Evolutionary conservation across 2,797 vertebrate genomes (phyloP).

Genomic region (Mormyrus proboscirostris): DNA sequence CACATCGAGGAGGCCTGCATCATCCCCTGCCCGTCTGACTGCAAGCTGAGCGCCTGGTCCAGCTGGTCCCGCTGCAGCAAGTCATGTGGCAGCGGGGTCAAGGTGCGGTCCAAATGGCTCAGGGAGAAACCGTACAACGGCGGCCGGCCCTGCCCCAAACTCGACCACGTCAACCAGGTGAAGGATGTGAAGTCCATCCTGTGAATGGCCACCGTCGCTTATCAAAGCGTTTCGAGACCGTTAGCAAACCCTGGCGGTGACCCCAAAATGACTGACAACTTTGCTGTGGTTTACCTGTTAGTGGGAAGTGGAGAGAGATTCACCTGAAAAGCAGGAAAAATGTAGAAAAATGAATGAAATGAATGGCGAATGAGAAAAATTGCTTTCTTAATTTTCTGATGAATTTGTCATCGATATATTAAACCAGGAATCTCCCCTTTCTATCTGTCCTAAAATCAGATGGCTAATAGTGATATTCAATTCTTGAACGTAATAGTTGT

Average conservation of each 20-base stretch:
- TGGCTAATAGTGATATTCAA: neutral
- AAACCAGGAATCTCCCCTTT: neutral
- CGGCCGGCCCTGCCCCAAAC: slow-evolving; percentile 89
- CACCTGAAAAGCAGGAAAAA: neutral
- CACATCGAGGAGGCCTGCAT: slow-evolving; percentile 98
- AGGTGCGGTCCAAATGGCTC: slow-evolving; percentile 96
- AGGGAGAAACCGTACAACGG: slow-evolving; percentile 96
- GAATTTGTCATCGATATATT: neutral
- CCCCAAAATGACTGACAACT: neutral
- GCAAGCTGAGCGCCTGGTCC: slow-evolving; percentile 97
- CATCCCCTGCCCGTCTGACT: slow-evolving; percentile 93
- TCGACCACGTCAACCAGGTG: slow-evolving; percentile 96
- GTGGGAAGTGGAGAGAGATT: neutral
- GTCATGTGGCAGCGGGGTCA: slow-evolving; percentile 93
- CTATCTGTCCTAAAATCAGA: neutral
- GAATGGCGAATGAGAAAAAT: neutral
- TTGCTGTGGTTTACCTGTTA: neutral
- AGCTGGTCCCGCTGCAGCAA: slow-evolving; percentile 98
- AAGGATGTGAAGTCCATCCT: slow-evolving; percentile 16
- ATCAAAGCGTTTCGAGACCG: too few species aligned
- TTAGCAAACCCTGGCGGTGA: too few species aligned
- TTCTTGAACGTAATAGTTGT: neutral
- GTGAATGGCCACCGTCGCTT: neutral
- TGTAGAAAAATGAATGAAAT: neutral
- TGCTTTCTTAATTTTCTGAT: neutral